Evolutionary conservation across 2,888 invertebrate species (phyloP).

Genomic region (Metellina segmentata): DNA sequence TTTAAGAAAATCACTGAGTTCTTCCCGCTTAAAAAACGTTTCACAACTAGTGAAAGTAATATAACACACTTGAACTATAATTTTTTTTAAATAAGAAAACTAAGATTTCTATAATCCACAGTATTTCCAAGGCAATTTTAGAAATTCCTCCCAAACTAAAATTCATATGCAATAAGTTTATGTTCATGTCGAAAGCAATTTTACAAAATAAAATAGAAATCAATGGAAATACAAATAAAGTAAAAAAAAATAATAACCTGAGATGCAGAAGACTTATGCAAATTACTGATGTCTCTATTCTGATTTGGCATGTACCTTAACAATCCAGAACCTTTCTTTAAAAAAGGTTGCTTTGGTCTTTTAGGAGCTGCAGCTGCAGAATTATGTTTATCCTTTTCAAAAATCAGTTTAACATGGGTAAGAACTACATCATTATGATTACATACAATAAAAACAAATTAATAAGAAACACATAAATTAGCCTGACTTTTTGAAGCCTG

Average conservation of each 20-base stretch:
- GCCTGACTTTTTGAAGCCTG: neutral
- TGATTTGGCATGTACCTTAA: constrained; percentile 40
- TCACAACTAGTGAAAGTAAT: too few species aligned
- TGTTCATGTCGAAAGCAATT: neutral
- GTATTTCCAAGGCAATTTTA: too few species aligned
- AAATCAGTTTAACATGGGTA: neutral
- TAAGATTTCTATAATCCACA: too few species aligned
- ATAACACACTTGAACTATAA: too few species aligned
- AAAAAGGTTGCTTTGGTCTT: constrained; percentile 51
- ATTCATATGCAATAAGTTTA: neutral
- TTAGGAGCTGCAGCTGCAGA: neutral
- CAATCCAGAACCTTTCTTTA: constrained; percentile 53
- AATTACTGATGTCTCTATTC: neutral
- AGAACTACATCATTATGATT: too few species aligned
- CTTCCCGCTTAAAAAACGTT: too few species aligned
- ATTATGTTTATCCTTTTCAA: neutral
- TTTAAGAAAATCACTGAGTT: too few species aligned
- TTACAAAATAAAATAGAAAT: neutral
- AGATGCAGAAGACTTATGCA: neutral
- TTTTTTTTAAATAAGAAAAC: too few species aligned
- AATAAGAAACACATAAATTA: neutral
- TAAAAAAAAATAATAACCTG: constrained; percentile 37
- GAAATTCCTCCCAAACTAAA: too few species aligned
- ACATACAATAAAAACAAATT: too few species aligned
- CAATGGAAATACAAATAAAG: neutral